These are phyloP conservation scores for Hirtodrosophila histrioides DNA, from an alignment of 2,888 invertebrate genomes.

Conservation along the genomic window DNA sequence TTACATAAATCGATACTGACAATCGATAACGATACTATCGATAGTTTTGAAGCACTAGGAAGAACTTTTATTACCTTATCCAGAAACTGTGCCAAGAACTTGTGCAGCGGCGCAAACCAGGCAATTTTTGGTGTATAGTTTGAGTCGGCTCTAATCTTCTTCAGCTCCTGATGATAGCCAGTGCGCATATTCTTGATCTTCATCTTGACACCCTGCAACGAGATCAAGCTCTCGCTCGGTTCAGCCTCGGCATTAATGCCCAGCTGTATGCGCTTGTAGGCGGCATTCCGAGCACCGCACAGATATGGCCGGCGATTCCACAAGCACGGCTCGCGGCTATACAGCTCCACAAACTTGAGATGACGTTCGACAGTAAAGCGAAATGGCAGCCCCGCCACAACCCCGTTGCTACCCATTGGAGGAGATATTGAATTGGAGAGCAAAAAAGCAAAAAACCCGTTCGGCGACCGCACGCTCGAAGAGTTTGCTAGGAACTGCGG, in stretches of 20 bases:
- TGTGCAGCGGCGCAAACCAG: constrained; percentile 60
- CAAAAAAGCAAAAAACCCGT: constrained; percentile 15
- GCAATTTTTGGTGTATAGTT: constrained; percentile 52
- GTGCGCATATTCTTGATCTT: constrained; percentile 66
- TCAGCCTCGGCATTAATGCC: constrained; percentile 53
- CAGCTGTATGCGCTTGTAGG: constrained; percentile 56
- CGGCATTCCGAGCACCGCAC: constrained; percentile 39
- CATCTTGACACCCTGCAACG: constrained; percentile 51
- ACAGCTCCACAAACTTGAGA: constrained; percentile 62
- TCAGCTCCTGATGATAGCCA: constrained; percentile 58
- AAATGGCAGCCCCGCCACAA: constrained; percentile 41
- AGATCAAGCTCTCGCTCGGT: constrained; percentile 31
- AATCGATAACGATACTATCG: too few species aligned
- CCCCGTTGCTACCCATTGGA: constrained; percentile 18
- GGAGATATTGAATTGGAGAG: background rate
- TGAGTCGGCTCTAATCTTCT: constrained; percentile 44
- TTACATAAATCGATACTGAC: too few species aligned
- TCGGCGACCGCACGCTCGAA: constrained; percentile 35
- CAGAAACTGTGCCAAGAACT: constrained; percentile 46
- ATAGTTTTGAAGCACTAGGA: too few species aligned
- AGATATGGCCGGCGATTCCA: constrained; percentile 53
- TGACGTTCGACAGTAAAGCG: constrained; percentile 65
- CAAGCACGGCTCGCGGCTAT: constrained; percentile 63
- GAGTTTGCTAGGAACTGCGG: constrained; percentile 39
- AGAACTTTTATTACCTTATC: constrained; percentile 47